These are phyloP conservation scores for Dryoscopus gambensis DNA, from an alignment of 2,113 vertebrate species.

Conservation along the genomic window DNA sequence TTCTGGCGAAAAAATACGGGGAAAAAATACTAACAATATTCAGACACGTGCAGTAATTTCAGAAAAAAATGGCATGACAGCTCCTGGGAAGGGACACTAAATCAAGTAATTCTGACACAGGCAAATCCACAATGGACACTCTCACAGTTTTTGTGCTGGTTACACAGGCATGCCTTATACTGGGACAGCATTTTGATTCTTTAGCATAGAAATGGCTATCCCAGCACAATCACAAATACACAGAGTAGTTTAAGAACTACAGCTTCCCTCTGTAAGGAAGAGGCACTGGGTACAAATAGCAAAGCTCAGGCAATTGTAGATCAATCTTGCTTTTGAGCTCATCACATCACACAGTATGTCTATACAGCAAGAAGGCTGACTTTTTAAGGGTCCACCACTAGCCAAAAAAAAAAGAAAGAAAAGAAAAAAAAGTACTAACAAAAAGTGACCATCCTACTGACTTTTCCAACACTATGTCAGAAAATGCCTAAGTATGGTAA, in stretches of 20 bases:
- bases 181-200: neutral
- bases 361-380: neutral
- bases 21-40: neutral
- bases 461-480: neutral
- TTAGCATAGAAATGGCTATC: neutral
- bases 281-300: neutral
- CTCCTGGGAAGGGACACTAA: neutral
- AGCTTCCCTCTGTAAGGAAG: neutral
- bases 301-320: neutral
- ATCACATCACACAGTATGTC: neutral
- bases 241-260: neutral
- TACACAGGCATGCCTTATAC: neutral
- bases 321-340: neutral
- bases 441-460: neutral
- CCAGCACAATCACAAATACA: neutral
- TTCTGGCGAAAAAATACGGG: accelerated
- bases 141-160: neutral
- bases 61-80: neutral
- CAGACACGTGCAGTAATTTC: neutral
- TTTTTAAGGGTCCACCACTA: neutral
- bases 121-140: neutral
- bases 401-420: neutral
- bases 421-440: neutral
- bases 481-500: neutral
- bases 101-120: neutral